These are phyloP conservation scores for Mastomys natalensis DNA, from an alignment of 2,113 vertebrate genomes.

Conservation along the genomic window DNA sequence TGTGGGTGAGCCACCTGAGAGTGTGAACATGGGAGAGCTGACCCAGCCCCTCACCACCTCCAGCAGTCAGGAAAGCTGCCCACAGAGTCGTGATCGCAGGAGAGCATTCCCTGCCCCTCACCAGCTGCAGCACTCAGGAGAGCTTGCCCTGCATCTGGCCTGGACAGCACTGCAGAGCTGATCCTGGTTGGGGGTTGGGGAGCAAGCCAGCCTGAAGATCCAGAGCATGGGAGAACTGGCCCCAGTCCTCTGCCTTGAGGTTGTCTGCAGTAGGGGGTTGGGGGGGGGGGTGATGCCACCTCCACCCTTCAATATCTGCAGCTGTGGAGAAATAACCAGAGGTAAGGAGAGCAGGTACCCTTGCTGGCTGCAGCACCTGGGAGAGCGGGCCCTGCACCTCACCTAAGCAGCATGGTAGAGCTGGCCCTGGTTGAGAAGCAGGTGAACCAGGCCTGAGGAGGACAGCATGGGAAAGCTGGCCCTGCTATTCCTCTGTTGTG, in stretches of 20 bases:
- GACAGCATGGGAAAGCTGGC: neutral
- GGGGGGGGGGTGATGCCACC: too few species aligned
- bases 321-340: too few species aligned
- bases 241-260: too few species aligned
- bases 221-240: too few species aligned
- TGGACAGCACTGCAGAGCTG: too few species aligned
- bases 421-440: neutral
- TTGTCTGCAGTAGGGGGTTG: too few species aligned
- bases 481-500: neutral
- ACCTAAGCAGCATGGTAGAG: neutral
- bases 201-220: too few species aligned
- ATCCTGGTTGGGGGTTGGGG: too few species aligned
- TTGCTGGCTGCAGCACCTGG: neutral
- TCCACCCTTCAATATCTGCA: too few species aligned
- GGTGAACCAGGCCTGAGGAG: neutral
- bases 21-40: neutral
- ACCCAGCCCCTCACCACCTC: neutral
- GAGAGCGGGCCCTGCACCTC: neutral
- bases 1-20: too few species aligned
- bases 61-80: neutral
- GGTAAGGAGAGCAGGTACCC: neutral
- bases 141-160: neutral
- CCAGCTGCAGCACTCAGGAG: neutral
- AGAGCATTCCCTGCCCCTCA: neutral
- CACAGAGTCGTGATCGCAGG: neutral